phyloP scores from a whole-genome alignment of 2,113 vertebrate genomes.

The Catharus minimus region DNA sequence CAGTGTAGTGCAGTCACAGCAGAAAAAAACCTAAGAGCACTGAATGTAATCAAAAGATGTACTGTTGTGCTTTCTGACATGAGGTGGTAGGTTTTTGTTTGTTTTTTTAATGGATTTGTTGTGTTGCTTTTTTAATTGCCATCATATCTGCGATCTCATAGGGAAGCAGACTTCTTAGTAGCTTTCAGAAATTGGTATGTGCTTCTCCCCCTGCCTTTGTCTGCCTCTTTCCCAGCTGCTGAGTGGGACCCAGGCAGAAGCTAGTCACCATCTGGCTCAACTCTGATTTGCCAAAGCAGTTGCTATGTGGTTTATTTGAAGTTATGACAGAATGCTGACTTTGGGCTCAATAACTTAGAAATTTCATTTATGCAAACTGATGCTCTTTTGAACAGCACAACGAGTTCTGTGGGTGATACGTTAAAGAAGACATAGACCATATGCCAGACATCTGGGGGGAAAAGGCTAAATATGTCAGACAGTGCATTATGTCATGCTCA shows the following conservation, averaged over 20 bases:
- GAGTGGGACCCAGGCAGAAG: neutral
- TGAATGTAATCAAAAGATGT: neutral
- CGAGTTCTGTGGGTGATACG: neutral
- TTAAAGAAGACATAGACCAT: conserved; percentile 39
- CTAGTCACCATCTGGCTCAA: neutral
- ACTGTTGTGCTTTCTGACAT: neutral
- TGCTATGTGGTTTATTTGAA: conserved; percentile 58
- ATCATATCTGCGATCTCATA: neutral
- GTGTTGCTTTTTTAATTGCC: too few species aligned
- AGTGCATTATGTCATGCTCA: conserved; percentile 38
- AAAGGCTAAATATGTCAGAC: conserved; percentile 38
- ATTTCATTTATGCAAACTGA: conserved; percentile 23
- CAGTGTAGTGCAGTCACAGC: neutral
- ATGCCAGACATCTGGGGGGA: conserved; percentile 49
- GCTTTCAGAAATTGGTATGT: neutral
- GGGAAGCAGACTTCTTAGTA: neutral
- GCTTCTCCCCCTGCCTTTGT: neutral
- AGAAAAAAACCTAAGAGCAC: neutral
- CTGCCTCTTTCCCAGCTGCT: neutral
- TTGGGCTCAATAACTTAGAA: conserved; percentile 14
- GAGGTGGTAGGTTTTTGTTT: rapidly evolving
- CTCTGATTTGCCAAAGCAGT: conserved; percentile 41
- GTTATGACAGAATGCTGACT: conserved; percentile 42
- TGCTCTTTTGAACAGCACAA: neutral
- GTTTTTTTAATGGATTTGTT: neutral